Percentiles rank a stretch among this genome's conserved stretches.
Conservation (phyloP, 2,113 vertebrate species). For the Okapia johnstoni region DNA sequence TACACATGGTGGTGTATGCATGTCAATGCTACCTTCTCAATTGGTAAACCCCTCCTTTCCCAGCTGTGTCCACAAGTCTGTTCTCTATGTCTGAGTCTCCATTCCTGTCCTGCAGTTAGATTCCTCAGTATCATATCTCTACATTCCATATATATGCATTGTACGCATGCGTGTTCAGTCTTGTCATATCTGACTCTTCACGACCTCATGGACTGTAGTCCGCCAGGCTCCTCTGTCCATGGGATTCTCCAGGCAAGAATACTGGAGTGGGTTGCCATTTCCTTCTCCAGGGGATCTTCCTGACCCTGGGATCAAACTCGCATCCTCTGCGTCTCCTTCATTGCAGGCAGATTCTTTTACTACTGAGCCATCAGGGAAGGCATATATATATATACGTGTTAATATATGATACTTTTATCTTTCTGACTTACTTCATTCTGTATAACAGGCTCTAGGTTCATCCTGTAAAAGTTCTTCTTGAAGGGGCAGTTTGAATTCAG, state of each 20-base stretch:
- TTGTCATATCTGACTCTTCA: not conserved
- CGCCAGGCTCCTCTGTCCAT: not conserved
- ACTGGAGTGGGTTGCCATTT: not conserved
- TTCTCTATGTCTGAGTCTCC: not conserved
- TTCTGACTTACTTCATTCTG: not conserved
- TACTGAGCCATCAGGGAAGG: not conserved
- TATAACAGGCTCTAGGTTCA: not conserved
- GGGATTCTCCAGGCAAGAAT: not conserved
- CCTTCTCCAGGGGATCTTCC: not conserved
- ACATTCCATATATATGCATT: not conserved
- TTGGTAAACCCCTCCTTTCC: not conserved
- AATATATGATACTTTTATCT: not conserved
- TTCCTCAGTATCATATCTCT: not conserved
- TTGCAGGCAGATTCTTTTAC: not conserved
- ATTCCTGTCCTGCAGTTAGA: not conserved
- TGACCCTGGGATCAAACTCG: not conserved
- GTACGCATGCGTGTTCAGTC: accelerated
- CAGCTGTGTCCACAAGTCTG: not conserved
- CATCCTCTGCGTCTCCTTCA: not conserved
- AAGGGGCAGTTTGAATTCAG: not conserved
- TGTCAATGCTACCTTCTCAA: not conserved
- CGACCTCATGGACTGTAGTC: not conserved
- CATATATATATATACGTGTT: not conserved
- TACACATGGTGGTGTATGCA: accelerated
- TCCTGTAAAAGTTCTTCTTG: not conserved